Base-by-base conservation (phyloP, 2,888 invertebrate genomes). In the Yponomeuta malinellus region DNA sequence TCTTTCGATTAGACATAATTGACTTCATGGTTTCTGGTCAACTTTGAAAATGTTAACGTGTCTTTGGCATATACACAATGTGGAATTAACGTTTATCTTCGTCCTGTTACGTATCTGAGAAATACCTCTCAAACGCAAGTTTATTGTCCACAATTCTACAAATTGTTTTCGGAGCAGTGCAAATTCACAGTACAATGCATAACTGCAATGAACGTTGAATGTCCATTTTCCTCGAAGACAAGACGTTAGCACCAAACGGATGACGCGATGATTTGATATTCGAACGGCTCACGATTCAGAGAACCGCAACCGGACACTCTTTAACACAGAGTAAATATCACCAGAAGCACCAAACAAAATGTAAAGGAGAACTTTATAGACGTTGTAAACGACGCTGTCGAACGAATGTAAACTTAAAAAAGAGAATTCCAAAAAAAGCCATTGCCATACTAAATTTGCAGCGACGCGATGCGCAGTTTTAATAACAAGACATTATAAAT, bases 231-330 rank as follows among this genome's bases (percentile, higher is more conserved):
- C 76, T 74, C 75, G 74, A 74, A 77, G 74, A 72, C 72, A 72
- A 73, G 74, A 71, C 73, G 52, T 72, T 73, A 78, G 73, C 72
- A 73, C 73, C 71, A 72, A 31, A 48, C 37, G 43, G 67, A 59
- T 68, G 59, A 48, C 68, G 52, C 37, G 77, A 80, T 78, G 78
- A 81, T 81, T 78, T 76, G 74, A 79, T 79, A 81, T 81, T 74
- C 76, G 72, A 75, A 78, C 74, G 63, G 63, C 70, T 70, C 63
- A 33, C 70, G 37, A 37, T 82, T 81, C 83, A 78, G 71, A 76
- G 83, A 81, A 82, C 73, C 73, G 75, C 74, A 77, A 76, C 82
- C 82, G 82, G 82, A 82, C 74, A 74, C 75, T 8, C 43, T 43
- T 43, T 12, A 3, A 64, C 29, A 64, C 64, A 64, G 64, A 64